Conservation (phyloP, 1,140 invertebrate species). For the Oncopodura yosiiana region DNA sequence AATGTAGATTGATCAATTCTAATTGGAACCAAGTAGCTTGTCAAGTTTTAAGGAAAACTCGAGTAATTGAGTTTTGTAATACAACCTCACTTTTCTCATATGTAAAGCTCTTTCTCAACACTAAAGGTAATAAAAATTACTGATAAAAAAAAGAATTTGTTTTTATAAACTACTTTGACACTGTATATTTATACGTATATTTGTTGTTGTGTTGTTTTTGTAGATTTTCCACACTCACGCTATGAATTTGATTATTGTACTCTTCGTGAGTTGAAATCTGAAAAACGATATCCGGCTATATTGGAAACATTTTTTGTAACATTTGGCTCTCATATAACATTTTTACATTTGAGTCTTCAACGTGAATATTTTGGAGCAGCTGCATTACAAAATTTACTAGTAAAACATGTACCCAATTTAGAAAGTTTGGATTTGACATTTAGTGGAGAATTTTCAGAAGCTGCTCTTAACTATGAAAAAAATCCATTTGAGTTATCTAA, state of each 20-base stretch:
- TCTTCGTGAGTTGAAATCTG: background rate
- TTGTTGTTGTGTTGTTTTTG: too few relatives aligned
- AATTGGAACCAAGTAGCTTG: slow-evolving; percentile 1
- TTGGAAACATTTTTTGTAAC: slow-evolving; percentile 7
- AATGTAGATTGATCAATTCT: background rate
- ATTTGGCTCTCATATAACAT: slow-evolving; percentile 4
- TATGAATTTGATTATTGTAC: slow-evolving; percentile 9
- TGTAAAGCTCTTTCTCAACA: background rate
- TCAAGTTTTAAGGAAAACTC: background rate
- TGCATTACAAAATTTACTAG: background rate
- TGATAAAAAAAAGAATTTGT: too few relatives aligned
- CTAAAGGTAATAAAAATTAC: too few relatives aligned
- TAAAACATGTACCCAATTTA: slow-evolving; percentile 8
- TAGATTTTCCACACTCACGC: slow-evolving; percentile 6
- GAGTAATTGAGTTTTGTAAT: slow-evolving; percentile 9
- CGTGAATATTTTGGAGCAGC: slow-evolving; percentile 2
- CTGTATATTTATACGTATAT: too few relatives aligned
- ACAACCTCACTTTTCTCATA: slow-evolving; percentile 3
- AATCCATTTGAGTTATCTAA: background rate
- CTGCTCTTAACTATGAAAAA: background rate
- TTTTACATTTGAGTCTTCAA: slow-evolving; percentile 1
- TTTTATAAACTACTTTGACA: too few relatives aligned
- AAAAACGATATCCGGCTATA: background rate
- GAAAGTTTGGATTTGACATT: slow-evolving; percentile 6
- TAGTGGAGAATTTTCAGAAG: slow-evolving; percentile 6